Percentiles rank a stretch among this genome's conserved stretches.
Evolutionary conservation across 2,888 invertebrate species (phyloP).

Genomic region (Pristionchus mayeri): DNA sequence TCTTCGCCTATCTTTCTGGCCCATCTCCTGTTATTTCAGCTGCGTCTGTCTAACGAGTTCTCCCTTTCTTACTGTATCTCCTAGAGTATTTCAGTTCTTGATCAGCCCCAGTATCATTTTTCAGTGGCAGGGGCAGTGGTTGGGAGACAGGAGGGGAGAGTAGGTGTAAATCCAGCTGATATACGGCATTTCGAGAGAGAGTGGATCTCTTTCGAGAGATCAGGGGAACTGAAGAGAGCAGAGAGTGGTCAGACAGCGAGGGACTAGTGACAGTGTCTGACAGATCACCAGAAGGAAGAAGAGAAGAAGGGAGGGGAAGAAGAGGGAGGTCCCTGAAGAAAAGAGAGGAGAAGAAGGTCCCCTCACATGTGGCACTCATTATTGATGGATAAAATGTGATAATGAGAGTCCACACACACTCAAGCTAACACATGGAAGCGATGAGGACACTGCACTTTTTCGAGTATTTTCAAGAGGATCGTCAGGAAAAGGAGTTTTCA

Average conservation of each 20-base stretch:
- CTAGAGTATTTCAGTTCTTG: background rate
- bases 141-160: background rate
- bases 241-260: background rate
- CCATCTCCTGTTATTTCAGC: slow-evolving; percentile 25
- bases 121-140: background rate
- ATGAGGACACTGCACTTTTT: background rate
- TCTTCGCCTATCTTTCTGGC: slow-evolving; percentile 6
- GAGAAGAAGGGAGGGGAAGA: background rate
- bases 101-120: background rate
- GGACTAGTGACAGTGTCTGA: slow-evolving; percentile 27
- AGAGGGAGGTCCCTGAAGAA: background rate
- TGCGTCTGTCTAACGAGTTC: background rate
- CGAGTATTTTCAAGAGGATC: background rate
- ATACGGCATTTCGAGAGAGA: background rate
- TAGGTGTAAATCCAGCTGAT: slow-evolving; percentile 30
- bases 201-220: slow-evolving; percentile 16
- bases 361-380: slow-evolving; percentile 42
- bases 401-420: background rate
- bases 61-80: background rate
- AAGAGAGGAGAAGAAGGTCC: slow-evolving; percentile 11
- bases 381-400: slow-evolving; percentile 36
- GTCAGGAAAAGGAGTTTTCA: no score
- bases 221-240: background rate
- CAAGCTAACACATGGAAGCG: background rate
- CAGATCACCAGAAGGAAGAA: slow-evolving; percentile 14